Evolutionary conservation across 2,797 vertebrate species (phyloP).

Genomic region (Apodemus agrarius): DNA sequence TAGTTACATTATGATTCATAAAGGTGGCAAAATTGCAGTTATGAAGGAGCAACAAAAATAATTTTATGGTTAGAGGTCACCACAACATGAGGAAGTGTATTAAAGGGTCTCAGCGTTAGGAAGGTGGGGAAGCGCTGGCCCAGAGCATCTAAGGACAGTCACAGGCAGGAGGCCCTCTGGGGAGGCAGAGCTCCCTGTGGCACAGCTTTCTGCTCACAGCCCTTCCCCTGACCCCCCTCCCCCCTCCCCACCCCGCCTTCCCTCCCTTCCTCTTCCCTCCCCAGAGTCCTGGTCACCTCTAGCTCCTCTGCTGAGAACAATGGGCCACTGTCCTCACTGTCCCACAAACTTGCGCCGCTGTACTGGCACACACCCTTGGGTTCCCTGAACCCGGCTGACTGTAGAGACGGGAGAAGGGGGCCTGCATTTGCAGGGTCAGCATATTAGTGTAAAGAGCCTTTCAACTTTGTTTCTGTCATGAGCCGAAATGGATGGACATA

Average conservation of each 20-base stretch:
- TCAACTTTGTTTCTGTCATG: not conserved
- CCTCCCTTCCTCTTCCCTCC: not conserved
- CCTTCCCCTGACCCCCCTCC: not conserved
- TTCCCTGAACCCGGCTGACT: not conserved
- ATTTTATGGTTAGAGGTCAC: not conserved
- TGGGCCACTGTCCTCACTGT: slow-evolving; percentile 42
- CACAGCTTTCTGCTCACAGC: not conserved
- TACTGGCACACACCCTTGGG: not conserved
- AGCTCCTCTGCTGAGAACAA: slow-evolving; percentile 38
- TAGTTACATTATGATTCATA: not conserved
- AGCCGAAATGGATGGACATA: not conserved
- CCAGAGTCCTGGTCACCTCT: not conserved
- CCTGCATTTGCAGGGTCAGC: not conserved
- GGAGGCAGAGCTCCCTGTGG: not conserved
- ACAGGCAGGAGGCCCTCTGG: not conserved
- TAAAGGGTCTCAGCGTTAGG: not conserved
- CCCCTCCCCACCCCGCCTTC: not conserved
- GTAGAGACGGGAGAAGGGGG: not conserved
- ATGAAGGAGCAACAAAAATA: not conserved
- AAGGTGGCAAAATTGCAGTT: not conserved
- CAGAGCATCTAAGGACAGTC: not conserved
- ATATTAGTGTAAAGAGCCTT: not conserved
- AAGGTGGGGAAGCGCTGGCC: not conserved
- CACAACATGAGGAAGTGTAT: not conserved
- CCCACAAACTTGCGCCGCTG: not conserved